A percentile compares a stretch with the other conserved stretches of the same genome.
phyloP scores from a whole-genome alignment of 2,888 invertebrate genomes.

The Zelleria hepariella region DNA sequence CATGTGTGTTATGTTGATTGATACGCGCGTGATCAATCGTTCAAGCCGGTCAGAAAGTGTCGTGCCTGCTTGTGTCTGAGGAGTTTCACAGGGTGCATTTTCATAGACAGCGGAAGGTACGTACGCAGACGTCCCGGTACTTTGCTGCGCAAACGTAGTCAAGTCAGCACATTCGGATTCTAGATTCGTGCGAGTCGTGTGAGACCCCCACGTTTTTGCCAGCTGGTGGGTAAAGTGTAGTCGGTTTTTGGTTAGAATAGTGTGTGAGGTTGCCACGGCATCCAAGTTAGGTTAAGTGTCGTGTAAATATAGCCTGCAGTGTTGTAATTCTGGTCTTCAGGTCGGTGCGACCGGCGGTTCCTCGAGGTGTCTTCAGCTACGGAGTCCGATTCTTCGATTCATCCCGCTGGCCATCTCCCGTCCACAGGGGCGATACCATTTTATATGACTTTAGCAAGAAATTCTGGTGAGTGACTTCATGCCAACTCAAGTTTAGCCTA shows the following conservation, averaged over 20 bases:
- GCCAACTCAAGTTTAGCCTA: background rate
- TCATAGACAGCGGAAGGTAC: slow-evolving; percentile 63
- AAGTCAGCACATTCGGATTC: slow-evolving; percentile 11
- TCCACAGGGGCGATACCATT: slow-evolving; percentile 91
- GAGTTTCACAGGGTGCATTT: slow-evolving; percentile 48
- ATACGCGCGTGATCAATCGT: slow-evolving; percentile 24
- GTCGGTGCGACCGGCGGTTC: slow-evolving; percentile 53
- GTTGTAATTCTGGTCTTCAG: slow-evolving; percentile 27
- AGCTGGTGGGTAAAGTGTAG: slow-evolving; percentile 64
- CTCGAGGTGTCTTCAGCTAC: slow-evolving; percentile 48
- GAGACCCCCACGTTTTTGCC: slow-evolving; percentile 66
- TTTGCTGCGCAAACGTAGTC: background rate
- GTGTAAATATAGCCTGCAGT: slow-evolving; percentile 22
- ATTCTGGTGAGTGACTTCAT: slow-evolving; percentile 79
- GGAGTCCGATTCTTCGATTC: slow-evolving; percentile 63
- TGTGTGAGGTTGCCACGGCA: slow-evolving; percentile 10
- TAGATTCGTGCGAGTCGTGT: slow-evolving; percentile 22
- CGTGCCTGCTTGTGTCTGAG: slow-evolving; percentile 27
- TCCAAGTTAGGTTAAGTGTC: slow-evolving; percentile 7
- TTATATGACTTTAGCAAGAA: slow-evolving; percentile 98
- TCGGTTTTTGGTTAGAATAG: slow-evolving; percentile 41
- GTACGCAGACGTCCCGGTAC: slow-evolving; percentile 28
- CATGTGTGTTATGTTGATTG: slow-evolving; percentile 50
- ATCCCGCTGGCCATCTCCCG: slow-evolving; percentile 74
- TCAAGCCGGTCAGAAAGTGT: slow-evolving; percentile 36